Evolutionary conservation across 2,113 vertebrate species (phyloP), one percentile per base, ranked within the genome.

Genomic region (Oryzias javanicus): DNA sequence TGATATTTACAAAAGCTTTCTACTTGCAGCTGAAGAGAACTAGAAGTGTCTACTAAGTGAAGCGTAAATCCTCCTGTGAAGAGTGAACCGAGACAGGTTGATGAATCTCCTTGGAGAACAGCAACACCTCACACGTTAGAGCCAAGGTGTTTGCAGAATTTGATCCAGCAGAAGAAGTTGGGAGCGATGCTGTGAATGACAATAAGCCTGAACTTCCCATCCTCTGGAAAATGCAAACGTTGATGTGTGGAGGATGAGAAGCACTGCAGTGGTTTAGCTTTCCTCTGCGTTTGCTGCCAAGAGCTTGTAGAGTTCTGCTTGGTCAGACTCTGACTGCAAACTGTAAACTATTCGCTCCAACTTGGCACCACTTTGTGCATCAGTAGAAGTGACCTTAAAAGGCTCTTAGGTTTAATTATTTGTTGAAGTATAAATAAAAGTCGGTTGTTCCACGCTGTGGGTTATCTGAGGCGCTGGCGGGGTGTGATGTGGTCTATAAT

Each of bases 221-320:
- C 54, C 61, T 60, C 62, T 69, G 35, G 22, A 29, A 57, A 67
- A 73, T 44, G 70, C 54, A 83, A 80, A 80, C 71, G 70, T 57
- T 51, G 61, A 53, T 61, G 42, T 17, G 74, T 81, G 80, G 72
- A 82, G 77, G 47, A 58, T 20, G 52, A 69, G 57, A 44, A 73
- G 56, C 76, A 71, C 81, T 86, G 80, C 86, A 82, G 84, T 74
- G 78, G 73, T 84, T 77, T 70, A 65, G 66, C 78, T 81, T 84
- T 82, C 75, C 72, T 82, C 72, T 48, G 17, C 1, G 0, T 52
- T 51, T 64, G 41, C 45, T 57, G 82, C 76, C 78, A 83, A 76
- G 59, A 64, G 67, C 40, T 60, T 65, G 62, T 78, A 41, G 54
- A 67, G 57, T 81, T 84, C 64, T 80, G 82, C 80, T 74, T 72